Evolutionary conservation across 2,888 invertebrate species (phyloP).

Genomic region (Eurytoma californica): DNA sequence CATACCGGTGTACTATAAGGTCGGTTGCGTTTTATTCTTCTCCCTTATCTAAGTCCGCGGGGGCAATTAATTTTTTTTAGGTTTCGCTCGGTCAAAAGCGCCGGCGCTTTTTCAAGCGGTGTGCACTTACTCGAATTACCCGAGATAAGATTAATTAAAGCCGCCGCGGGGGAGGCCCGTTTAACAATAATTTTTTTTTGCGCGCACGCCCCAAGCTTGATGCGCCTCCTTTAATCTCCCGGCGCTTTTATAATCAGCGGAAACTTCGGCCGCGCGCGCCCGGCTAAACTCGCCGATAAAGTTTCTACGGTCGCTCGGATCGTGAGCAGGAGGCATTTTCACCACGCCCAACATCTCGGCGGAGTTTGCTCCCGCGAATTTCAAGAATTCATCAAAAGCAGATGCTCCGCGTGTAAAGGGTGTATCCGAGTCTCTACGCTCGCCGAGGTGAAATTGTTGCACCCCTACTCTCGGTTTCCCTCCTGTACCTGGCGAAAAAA

Average conservation of each 20-base stretch:
- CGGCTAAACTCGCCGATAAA: conserved; percentile 24
- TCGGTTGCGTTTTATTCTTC: too few species aligned
- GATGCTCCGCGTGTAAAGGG: conserved; percentile 18
- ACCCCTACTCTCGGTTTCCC: too few species aligned
- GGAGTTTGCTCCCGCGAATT: conserved; percentile 26
- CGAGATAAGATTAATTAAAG: too few species aligned
- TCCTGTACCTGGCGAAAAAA: neutral
- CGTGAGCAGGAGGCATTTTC: conserved; percentile 10
- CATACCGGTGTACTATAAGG: too few species aligned
- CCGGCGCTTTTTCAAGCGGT: too few species aligned
- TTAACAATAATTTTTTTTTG: neutral
- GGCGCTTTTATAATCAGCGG: conserved; percentile 6
- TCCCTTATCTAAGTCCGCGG: too few species aligned
- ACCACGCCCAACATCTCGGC: neutral
- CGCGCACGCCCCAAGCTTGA: too few species aligned
- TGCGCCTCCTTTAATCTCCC: conserved; percentile 22
- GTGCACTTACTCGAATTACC: too few species aligned
- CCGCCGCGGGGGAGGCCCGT: neutral
- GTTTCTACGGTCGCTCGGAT: conserved; percentile 17
- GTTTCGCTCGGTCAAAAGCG: too few species aligned
- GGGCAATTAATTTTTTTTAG: too few species aligned
- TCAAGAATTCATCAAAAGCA: conserved; percentile 39
- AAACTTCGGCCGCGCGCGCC: neutral
- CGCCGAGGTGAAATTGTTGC: conserved; percentile 35
- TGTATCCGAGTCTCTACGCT: conserved; percentile 24